These are phyloP conservation scores for Pachypanchax playfairii DNA, from an alignment of 2,113 vertebrate genomes.

Conservation along the genomic window DNA sequence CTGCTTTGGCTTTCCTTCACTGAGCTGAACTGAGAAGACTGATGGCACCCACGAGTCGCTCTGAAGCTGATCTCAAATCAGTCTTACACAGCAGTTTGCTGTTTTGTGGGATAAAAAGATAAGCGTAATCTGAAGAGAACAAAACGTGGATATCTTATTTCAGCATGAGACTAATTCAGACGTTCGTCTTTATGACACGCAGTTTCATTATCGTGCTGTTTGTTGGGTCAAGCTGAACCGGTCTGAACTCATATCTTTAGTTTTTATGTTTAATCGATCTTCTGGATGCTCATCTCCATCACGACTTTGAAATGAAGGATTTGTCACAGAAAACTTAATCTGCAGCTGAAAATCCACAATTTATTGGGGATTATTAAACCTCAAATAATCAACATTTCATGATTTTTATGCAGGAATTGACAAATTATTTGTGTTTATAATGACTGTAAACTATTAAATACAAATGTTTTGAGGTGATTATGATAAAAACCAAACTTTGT, in stretches of 20 bases:
- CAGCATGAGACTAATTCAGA: slow-evolving; percentile 46
- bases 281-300: slow-evolving; percentile 13
- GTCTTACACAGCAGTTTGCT: slow-evolving; percentile 20
- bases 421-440: too few species aligned
- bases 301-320: slow-evolving; percentile 24
- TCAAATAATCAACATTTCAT: too few species aligned
- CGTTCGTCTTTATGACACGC: too few species aligned
- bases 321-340: slow-evolving; percentile 13
- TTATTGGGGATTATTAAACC: too few species aligned
- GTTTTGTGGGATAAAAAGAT: slow-evolving; percentile 34
- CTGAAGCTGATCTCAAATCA: slow-evolving; percentile 30
- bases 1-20: slow-evolving; percentile 16
- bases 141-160: slow-evolving; percentile 22
- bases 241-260: slow-evolving; percentile 1
- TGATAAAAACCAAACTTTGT: too few species aligned
- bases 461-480: too few species aligned
- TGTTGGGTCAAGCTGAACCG: slow-evolving; percentile 14
- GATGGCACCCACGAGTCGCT: slow-evolving; percentile 1
- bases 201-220: background rate
- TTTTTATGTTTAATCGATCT: slow-evolving; percentile 12
- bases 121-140: slow-evolving; percentile 40
- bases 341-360: slow-evolving; percentile 13
- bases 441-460: too few species aligned
- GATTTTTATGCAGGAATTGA: too few species aligned
- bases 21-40: slow-evolving; percentile 11